Percentiles rank a stretch among this genome's conserved stretches.
Evolutionary conservation across 2,888 invertebrate genomes (phyloP).

Genomic region (Desoria tigrina): DNA sequence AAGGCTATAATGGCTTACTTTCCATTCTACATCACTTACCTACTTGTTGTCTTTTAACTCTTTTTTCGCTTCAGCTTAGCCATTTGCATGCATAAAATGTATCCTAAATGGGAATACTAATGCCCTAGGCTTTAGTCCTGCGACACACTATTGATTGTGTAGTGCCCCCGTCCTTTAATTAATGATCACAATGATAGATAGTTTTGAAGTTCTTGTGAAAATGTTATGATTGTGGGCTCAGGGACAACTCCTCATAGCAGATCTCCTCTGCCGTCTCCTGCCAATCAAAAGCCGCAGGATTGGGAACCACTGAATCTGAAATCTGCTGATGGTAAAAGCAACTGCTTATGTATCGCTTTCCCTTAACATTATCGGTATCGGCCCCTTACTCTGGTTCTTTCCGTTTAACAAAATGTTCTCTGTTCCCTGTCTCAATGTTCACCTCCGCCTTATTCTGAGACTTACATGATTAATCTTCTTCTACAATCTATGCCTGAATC

Average conservation of each 20-base stretch:
- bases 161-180: background rate
- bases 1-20: no score
- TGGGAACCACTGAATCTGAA: constrained; percentile 61
- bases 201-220: background rate
- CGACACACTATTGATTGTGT: background rate
- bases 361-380: background rate
- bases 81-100: background rate
- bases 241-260: constrained; percentile 52
- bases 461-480: background rate
- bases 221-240: constrained; percentile 42
- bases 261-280: constrained; percentile 63
- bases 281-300: constrained; percentile 66
- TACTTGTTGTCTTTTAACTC: background rate
- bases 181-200: background rate
- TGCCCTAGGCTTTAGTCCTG: constrained; percentile 23
- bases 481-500: constrained; percentile 10
- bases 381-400: background rate
- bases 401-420: background rate
- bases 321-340: constrained; percentile 72
- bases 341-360: constrained; percentile 11
- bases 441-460: background rate
- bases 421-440: background rate
- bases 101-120: background rate
- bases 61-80: no score
- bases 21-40: no score